Evolutionary conservation across 1,140 invertebrate species (phyloP).

Genomic region (Leguminivora glycinivorella): DNA sequence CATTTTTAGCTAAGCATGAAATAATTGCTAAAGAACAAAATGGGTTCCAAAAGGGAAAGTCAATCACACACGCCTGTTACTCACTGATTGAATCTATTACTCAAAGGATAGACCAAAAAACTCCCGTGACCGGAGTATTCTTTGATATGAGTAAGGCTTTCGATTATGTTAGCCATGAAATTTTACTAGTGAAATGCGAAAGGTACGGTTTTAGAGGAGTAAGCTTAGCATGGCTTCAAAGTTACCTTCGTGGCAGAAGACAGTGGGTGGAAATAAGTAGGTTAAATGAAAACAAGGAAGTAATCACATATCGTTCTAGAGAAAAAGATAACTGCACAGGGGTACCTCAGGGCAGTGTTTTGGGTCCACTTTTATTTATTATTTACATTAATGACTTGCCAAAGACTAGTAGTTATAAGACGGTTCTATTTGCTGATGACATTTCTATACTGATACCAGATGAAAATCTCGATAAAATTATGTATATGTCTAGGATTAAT

Average conservation of each 20-base stretch:
- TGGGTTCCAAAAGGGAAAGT: slow-evolving; percentile 22
- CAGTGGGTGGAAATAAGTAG: slow-evolving; percentile 20
- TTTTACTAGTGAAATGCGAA: background rate
- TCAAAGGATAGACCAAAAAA: slow-evolving; percentile 19
- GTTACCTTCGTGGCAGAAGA: slow-evolving; percentile 17
- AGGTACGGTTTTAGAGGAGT: slow-evolving; percentile 21
- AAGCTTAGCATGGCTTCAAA: background rate
- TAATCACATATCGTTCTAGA: background rate
- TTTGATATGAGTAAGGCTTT: slow-evolving; percentile 32
- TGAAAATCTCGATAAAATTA: background rate
- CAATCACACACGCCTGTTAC: slow-evolving; percentile 14
- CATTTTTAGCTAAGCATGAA: background rate
- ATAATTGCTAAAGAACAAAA: slow-evolving; percentile 16
- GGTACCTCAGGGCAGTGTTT: slow-evolving; percentile 26
- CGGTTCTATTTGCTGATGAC: too few relatives aligned
- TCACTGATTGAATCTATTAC: background rate
- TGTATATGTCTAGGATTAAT: slow-evolving; percentile 3
- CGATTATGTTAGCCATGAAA: slow-evolving; percentile 33
- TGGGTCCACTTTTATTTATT: too few relatives aligned
- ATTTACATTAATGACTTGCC: too few relatives aligned
- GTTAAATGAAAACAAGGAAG: background rate
- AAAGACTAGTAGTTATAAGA: too few relatives aligned
- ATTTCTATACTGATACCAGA: too few relatives aligned
- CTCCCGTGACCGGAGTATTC: slow-evolving; percentile 13
- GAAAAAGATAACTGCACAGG: background rate